Evolutionary conservation across 1,140 invertebrate genomes (phyloP).

Genomic region (Maconellicoccus hirsutus): DNA sequence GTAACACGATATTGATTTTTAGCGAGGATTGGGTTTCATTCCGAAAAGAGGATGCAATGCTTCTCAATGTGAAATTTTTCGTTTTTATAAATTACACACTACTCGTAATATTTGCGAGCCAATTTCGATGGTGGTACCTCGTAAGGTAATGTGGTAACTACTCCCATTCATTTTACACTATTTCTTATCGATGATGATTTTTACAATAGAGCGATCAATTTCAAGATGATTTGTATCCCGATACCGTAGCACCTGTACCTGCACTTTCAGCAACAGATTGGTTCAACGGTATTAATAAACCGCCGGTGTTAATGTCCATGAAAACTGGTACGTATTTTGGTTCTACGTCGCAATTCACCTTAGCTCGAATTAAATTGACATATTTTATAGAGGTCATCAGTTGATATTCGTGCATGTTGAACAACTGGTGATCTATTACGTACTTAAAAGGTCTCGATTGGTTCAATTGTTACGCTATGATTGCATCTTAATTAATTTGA

Average conservation of each 20-base stretch:
- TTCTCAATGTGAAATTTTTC: conserved; percentile 68
- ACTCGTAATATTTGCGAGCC: conserved; percentile 77
- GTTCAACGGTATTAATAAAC: conserved; percentile 69
- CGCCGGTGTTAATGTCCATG: conserved; percentile 71
- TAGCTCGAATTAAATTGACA: too few species aligned
- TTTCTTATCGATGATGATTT: neutral
- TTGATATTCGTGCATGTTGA: too few species aligned
- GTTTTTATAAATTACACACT: conserved; percentile 87
- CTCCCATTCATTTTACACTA: too few species aligned
- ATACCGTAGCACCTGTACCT: conserved; percentile 71
- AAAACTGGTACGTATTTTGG: conserved; percentile 57
- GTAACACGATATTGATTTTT: conserved; percentile 45
- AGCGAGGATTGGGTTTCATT: conserved; percentile 81
- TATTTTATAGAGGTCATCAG: too few species aligned
- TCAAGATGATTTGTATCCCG: conserved; percentile 86
- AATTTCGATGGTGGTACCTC: conserved; percentile 86
- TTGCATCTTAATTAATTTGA: too few species aligned
- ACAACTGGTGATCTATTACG: too few species aligned
- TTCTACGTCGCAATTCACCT: too few species aligned
- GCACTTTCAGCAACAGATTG: conserved; percentile 77
- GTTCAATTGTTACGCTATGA: too few species aligned
- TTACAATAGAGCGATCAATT: conserved; percentile 52
- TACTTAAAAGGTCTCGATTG: too few species aligned
- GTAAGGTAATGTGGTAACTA: conserved; percentile 66
- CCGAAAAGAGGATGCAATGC: conserved; percentile 83